Percentiles rank a stretch among this genome's conserved stretches.
These are phyloP conservation scores for Neomonachus schauinslandi DNA, from an alignment of 2,113 vertebrate species.

Conservation along the genomic window DNA sequence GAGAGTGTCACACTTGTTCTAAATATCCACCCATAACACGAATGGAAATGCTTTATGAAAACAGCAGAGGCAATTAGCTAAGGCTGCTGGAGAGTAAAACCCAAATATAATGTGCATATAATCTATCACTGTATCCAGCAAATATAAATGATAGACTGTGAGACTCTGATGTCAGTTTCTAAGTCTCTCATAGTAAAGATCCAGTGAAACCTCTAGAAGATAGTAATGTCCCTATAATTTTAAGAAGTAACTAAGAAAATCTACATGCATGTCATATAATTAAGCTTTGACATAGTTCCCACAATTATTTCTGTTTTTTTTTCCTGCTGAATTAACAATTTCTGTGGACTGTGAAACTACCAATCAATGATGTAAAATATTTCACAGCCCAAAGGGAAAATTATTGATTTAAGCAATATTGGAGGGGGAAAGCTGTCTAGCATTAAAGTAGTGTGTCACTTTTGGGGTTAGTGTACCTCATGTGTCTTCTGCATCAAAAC, in stretches of 20 bases:
- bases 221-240: not conserved
- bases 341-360: not conserved
- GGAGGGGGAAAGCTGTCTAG: not conserved
- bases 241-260: not conserved
- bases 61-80: not conserved
- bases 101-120: not conserved
- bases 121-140: not conserved
- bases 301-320: slow-evolving; percentile 4
- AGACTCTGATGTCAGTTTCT: not conserved
- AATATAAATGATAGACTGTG: not conserved
- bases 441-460: not conserved
- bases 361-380: not conserved
- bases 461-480: not conserved
- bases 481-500: not conserved
- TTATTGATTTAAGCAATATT: not conserved
- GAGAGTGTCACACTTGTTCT: not conserved
- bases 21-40: not conserved
- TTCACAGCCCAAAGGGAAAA: not conserved
- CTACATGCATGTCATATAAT: not conserved
- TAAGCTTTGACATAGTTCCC: not conserved
- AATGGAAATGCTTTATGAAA: not conserved
- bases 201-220: not conserved
- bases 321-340: not conserved
- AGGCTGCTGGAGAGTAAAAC: not conserved
- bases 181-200: not conserved